Evolutionary conservation across 2,113 vertebrate genomes (phyloP), one percentile per base, ranked within the genome.

Genomic region (Sterrhoptilus dennistouni): DNA sequence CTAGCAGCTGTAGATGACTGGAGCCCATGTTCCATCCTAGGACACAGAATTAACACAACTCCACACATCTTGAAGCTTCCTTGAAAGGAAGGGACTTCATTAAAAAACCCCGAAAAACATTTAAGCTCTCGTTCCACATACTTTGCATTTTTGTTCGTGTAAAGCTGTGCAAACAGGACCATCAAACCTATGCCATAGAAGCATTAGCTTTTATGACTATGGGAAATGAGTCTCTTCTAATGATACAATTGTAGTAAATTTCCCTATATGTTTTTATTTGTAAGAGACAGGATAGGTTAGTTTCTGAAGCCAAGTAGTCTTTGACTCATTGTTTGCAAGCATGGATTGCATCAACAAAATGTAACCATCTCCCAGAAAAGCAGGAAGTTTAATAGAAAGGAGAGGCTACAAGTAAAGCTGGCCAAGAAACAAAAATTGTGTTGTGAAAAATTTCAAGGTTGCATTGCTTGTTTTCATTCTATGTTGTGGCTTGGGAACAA

Each of bases 371-470:
- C 54, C 61, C 6, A 2, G 72, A 91, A 91, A 91, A 85, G 69
- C 87, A 89, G 87, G 93, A 95, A 96, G 84, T 91, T 89, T 85
- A 68, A 56, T 33, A 65, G 84, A 90, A 96, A 85, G 45, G 78
- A 80, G 68, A 89, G 84, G 16, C 59, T 91, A 36, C 66, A 83
- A 91, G n/a, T 60, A 44, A 75, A 79, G 45, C 33, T 94, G 85
- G 82, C 82, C 50, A 49, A 88, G 66, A 71, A 91, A 83, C 78
- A 96, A 84, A 95, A 95, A 71, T 28, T 64, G 53, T 91, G 44
- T 94, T 94, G 64, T 93, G 83, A 91, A 93, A 66, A 95, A 79
- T 91, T 91, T 96, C 94, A 95, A 97, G 96, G 95, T 96, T 95
- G 45, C 57, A 3, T 78, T 79, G n/a, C 89, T 93, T 96, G 69